A percentile compares a stretch with the other conserved stretches of the same genome.
phyloP scores from a whole-genome alignment of 35 echinoderm and acorn worm species.

The Ophiothrix spiculata region DNA sequence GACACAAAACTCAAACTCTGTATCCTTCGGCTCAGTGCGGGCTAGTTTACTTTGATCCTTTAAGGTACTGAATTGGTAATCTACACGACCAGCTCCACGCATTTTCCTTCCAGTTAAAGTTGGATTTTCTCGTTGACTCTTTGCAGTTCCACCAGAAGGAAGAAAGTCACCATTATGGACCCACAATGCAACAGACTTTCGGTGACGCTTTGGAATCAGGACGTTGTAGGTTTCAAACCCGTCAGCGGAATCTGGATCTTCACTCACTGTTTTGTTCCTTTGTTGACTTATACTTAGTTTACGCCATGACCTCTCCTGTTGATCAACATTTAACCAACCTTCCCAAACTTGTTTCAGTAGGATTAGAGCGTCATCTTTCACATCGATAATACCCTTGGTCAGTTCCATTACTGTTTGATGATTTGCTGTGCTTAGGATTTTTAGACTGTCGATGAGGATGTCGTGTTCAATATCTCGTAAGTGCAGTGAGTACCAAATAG shows the following conservation, averaged over 20 bases:
- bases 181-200: neutral
- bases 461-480: conserved; percentile 32
- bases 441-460: conserved; percentile 15
- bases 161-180: conserved; percentile 14
- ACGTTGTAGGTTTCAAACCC: neutral
- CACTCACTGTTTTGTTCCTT: neutral
- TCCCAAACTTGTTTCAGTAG: conserved; percentile 35
- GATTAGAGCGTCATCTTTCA: neutral
- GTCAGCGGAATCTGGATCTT: neutral
- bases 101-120: conserved; percentile 34
- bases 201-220: neutral
- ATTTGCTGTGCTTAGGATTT: neutral
- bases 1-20: conserved; percentile 2
- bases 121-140: conserved; percentile 13
- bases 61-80: neutral
- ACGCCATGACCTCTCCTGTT: neutral
- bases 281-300: neutral
- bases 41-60: no score
- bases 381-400: neutral
- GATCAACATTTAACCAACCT: conserved; percentile 8
- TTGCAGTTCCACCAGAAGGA: neutral
- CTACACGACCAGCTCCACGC: neutral
- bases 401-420: neutral
- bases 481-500: conserved; percentile 49
- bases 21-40: neutral